Evolutionary conservation across 2,888 invertebrate genomes (phyloP), one percentile per base, ranked within the genome.

Genomic region (Cynaeus angustus): DNA sequence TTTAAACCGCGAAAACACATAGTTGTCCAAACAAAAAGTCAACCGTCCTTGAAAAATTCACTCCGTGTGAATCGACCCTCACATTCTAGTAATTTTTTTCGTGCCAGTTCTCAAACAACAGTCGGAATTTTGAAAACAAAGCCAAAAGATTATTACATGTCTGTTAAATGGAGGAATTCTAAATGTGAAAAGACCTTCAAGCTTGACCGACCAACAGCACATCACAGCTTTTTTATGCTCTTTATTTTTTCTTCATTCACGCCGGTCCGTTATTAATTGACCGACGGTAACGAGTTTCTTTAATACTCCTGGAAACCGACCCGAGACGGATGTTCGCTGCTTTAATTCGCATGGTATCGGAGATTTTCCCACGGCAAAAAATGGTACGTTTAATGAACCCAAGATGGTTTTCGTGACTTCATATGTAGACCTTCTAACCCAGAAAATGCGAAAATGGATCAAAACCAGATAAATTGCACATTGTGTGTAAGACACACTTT

Each of bases 331-430:
- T 50, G 30, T 50, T 50, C 50, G 26, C 50, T 10, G 50, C 9
- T 26, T 10, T 28, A 12, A 56, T 56, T 56, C 56, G 56, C 59
- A 21, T 48, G 46, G 56, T 41, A 21, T 45, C 13, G 12, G 30
- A 37, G 21, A 59, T 59, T 59, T 59, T 59, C 59, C 59, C 59
- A 59, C 55, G 55, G 37, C 55, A 55, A 55, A 55, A 50, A 50
- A 30, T 43, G 56, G 43, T 56, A 56, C 56, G 56, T 56, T 41
- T 56, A 56, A 56, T 56, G 56, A 56, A 56, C 56, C 41, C 56
- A 41, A 38, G 56, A 56, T 43, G 56, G 43, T 56, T 56, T 56
- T 56, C 56, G 56, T 56, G 56, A 50, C 50, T 16, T 7, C 3
- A 46, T 16, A 16, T 3, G 50, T 7, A 43, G 56, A 56, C 56